These are phyloP conservation scores for Pampus argenteus DNA, from an alignment of 2,797 vertebrate genomes.

Conservation along the genomic window DNA sequence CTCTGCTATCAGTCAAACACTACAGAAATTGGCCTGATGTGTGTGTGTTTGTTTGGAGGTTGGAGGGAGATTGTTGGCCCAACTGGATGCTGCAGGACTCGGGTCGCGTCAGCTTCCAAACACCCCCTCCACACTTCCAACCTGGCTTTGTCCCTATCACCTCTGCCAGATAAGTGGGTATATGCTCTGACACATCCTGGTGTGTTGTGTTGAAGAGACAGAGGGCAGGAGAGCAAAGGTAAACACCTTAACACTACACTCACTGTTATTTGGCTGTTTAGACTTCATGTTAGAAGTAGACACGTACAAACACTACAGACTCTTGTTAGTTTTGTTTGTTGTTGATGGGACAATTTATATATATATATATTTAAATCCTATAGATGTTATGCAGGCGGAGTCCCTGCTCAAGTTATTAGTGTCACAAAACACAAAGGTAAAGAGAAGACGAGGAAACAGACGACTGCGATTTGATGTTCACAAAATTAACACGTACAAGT, in stretches of 20 bases:
- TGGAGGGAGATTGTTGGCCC: slow-evolving; percentile 3
- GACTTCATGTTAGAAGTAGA: background rate
- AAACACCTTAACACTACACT: background rate
- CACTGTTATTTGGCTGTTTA: background rate
- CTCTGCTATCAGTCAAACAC: slow-evolving; percentile 32
- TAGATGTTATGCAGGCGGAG: background rate
- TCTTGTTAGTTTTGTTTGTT: background rate
- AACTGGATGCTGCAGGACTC: slow-evolving; percentile 30
- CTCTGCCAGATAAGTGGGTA: slow-evolving; percentile 11
- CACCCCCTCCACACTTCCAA: slow-evolving; percentile 28
- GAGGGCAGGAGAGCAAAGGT: slow-evolving; percentile 6
- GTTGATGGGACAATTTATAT: background rate
- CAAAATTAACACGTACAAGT: too few relatives aligned
- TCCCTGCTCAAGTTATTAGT: slow-evolving; percentile 16
- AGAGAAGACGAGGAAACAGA: too few relatives aligned
- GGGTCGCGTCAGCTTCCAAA: slow-evolving; percentile 27
- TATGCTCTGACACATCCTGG: slow-evolving; percentile 12
- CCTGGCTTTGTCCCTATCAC: slow-evolving; percentile 26
- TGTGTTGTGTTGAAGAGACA: slow-evolving; percentile 26
- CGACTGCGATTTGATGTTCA: too few relatives aligned
- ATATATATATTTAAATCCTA: background rate
- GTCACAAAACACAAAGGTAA: too few relatives aligned
- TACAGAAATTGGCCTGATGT: slow-evolving; percentile 2
- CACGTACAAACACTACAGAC: background rate
- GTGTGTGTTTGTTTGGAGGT: background rate